Conservation (phyloP, 2,113 vertebrate species). For the Barnardius zonarius region DNA sequence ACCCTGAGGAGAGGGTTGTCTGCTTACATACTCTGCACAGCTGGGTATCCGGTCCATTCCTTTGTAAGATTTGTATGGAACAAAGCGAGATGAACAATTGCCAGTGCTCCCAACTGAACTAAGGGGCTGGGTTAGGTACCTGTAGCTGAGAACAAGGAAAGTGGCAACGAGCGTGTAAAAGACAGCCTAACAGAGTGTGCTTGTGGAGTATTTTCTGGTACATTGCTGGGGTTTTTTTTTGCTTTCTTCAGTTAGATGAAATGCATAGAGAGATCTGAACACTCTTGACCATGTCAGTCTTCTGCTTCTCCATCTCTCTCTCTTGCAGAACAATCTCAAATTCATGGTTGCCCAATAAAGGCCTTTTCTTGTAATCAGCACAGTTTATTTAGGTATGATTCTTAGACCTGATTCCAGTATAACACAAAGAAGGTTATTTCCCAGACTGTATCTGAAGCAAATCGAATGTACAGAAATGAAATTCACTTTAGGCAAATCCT, state of each 20-base stretch:
- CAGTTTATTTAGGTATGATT: not conserved
- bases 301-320: not conserved
- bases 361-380: not conserved
- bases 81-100: not conserved
- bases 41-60: not conserved
- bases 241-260: not conserved
- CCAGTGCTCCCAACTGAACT: rapidly evolving
- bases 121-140: not conserved
- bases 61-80: not conserved
- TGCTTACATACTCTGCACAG: not conserved
- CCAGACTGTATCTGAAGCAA: not conserved
- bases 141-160: not conserved
- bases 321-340: not conserved
- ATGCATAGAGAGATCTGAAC: not conserved
- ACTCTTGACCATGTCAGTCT: not conserved
- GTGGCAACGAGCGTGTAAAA: not conserved
- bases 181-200: not conserved
- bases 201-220: not conserved
- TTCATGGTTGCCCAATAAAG: not conserved
- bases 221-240: not conserved
- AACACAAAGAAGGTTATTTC: not conserved
- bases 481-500: not conserved
- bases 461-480: not conserved
- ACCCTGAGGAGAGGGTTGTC: not conserved
- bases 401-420: not conserved